Base-by-base conservation (phyloP, 2,797 vertebrate species). In the Chaunax sp. region DNA sequence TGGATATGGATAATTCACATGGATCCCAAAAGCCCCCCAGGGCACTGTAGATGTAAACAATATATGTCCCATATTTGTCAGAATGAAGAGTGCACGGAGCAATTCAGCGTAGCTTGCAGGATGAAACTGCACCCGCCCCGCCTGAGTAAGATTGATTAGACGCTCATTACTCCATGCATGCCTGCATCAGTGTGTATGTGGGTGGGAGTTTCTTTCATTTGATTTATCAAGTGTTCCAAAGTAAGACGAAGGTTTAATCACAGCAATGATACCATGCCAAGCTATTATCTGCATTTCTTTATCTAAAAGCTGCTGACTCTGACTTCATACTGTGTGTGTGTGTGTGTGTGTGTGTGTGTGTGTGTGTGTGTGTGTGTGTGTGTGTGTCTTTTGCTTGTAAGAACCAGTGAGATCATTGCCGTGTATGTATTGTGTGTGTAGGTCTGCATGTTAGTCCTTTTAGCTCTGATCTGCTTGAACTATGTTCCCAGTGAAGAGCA, bases 1-100 rank as follows among this genome's bases (percentile, higher is more conserved):
- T 67, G 68, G 81, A 83, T 87, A 90, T 90, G 83, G 90, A 91
- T 92, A 86, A 90, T 89, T 91, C 85, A 87, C 87, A 89, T 78
- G 64, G 77, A 84, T 83, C 72, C 61, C 46, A 57, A 86, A 74
- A 84, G 78, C 72, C 70, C 88, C 85, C 86, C 53, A 35, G 84
- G 86, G 85, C 18, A n/a, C 67, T 18, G 63, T 86, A 74, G 84
- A 88, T 84, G 85, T 89, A 90, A 91, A 91, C 89, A 84, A 84
- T 89, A 80, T 85, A 80, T 75, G 84, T 88, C 77, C 82, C 81
- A 66, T 85, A 87, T 86, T 82, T 85, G 78, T 84, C 80, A 77
- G 69, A 77, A 81, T 76, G 68, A 88, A 61, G 78, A 76, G 77
- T 62, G 76, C 62, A 60, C 63, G 72, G 70, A 80, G 80, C 69